Conservation (phyloP, 2,797 vertebrate species). For the Columba guinea region DNA sequence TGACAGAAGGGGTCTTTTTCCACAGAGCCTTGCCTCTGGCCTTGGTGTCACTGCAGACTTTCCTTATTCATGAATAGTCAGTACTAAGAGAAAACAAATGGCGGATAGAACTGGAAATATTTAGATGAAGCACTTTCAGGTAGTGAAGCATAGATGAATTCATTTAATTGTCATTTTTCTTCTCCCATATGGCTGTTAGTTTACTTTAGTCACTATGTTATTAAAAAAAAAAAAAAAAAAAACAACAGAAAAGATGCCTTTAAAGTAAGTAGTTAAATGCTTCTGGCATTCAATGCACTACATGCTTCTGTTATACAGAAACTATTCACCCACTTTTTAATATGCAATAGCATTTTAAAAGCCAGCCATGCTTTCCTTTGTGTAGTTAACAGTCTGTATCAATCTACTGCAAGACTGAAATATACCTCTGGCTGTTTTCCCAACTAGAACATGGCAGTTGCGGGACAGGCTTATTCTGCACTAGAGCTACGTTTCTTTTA, state of each 20-base stretch:
- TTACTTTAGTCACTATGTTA: neutral
- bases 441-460: neutral
- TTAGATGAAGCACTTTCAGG: neutral
- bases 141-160: neutral
- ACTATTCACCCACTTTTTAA: neutral
- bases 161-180: neutral
- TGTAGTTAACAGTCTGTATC: neutral
- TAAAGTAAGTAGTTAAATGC: neutral
- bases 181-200: neutral
- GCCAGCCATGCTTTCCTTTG: neutral
- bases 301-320: neutral
- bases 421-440: slow-evolving; percentile 11
- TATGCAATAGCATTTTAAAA: neutral
- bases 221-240: too few relatives aligned
- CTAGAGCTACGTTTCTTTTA: neutral
- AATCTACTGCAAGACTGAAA: neutral
- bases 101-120: neutral
- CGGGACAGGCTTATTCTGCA: neutral
- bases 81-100: neutral
- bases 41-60: neutral
- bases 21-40: neutral
- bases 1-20: slow-evolving; percentile 22
- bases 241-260: neutral
- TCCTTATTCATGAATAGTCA: neutral
- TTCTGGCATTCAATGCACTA: neutral